A percentile compares a stretch with the other conserved stretches of the same genome.
Conservation (phyloP, 2,888 invertebrate genomes). For the Ariolimax columbianus region DNA sequence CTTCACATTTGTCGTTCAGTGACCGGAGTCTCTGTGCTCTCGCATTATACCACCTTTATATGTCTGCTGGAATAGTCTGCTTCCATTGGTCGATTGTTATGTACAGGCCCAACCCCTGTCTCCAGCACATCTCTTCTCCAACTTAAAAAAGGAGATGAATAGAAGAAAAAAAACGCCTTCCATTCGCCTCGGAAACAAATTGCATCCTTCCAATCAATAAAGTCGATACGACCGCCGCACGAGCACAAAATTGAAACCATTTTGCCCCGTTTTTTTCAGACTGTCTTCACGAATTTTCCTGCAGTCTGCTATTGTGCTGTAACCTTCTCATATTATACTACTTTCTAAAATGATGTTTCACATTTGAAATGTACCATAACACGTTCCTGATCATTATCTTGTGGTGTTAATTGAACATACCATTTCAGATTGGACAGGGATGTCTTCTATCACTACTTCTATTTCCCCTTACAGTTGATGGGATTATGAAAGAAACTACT, state of each 20-base stretch:
- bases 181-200: background rate
- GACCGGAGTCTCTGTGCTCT: too few species aligned
- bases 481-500: too few species aligned
- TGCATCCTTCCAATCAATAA: background rate
- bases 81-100: background rate
- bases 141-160: background rate
- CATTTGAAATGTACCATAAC: too few species aligned
- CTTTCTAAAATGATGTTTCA: background rate
- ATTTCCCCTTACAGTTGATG: too few species aligned
- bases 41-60: background rate
- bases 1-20: too few species aligned
- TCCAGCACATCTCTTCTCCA: background rate
- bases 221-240: background rate
- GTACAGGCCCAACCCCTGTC: background rate
- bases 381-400: too few species aligned
- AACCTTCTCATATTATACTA: background rate
- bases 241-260: constrained; percentile 5
- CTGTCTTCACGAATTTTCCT: background rate
- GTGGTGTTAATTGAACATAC: too few species aligned
- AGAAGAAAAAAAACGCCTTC: background rate
- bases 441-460: too few species aligned
- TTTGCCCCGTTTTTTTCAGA: background rate
- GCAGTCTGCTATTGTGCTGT: background rate
- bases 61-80: background rate
- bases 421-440: too few species aligned